phyloP scores from a whole-genome alignment of 2,113 vertebrate species.

The Taxidea taxus region DNA sequence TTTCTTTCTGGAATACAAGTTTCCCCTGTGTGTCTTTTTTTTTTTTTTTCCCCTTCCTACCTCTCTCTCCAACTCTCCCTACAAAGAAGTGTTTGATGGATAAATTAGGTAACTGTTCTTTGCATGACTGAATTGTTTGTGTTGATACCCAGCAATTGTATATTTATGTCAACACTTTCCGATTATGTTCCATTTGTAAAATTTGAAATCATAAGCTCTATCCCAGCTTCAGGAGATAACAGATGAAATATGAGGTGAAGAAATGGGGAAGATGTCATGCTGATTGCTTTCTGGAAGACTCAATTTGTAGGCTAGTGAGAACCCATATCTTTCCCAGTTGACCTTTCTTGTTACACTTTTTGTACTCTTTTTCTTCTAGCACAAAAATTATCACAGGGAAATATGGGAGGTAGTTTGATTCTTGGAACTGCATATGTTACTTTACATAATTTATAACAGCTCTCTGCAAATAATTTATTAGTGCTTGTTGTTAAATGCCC shows the following conservation, averaged over 20 bases:
- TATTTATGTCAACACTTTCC: conserved; percentile 52
- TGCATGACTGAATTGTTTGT: conserved; percentile 40
- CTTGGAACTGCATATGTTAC: conserved; percentile 47
- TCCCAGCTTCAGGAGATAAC: conserved; percentile 45
- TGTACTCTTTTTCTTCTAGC: neutral
- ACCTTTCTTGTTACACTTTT: conserved; percentile 56
- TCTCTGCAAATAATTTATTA: conserved; percentile 61
- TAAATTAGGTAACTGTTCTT: conserved; percentile 18
- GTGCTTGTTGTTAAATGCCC: conserved; percentile 40
- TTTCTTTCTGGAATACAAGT: neutral
- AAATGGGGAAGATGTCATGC: neutral
- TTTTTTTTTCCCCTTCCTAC: no score
- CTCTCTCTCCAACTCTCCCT: neutral
- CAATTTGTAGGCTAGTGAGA: conserved; percentile 55
- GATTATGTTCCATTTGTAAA: conserved; percentile 62
- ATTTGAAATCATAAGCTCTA: conserved; percentile 57
- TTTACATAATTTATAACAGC: conserved; percentile 48
- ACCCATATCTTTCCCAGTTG: conserved; percentile 29
- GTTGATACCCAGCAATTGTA: neutral
- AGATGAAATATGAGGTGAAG: conserved; percentile 46
- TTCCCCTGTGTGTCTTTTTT: neutral
- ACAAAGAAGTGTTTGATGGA: conserved; percentile 9
- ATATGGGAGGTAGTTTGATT: conserved; percentile 30
- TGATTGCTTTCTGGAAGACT: conserved; percentile 63
- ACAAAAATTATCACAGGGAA: conserved; percentile 35